A percentile compares a stretch with the other conserved stretches of the same genome.
phyloP scores from a whole-genome alignment of 30 jellyfish, hydroid and myxozoan genomes.

The Calvadosia cruxmelitensis region DNA sequence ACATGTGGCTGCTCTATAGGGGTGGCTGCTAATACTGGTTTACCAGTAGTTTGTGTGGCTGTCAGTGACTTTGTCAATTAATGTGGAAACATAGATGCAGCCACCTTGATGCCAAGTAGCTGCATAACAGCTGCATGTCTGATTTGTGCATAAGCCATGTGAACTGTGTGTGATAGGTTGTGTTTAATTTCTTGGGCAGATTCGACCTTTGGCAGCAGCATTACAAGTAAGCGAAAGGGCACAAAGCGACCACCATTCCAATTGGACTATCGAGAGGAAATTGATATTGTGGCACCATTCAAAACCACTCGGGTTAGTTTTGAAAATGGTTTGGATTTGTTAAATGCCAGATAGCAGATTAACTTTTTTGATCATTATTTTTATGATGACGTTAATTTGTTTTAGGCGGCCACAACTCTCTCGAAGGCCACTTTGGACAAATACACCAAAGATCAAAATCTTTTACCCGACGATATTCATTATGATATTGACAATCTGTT shows the following conservation, averaged over 20 bases:
- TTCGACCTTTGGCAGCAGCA: not conserved
- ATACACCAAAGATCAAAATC: constrained; percentile 31
- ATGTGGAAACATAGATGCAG: no score
- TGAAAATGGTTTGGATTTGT: not conserved
- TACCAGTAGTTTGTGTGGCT: no score
- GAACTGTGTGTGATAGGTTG: no score
- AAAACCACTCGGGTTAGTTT: not conserved
- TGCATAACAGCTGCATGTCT: no score
- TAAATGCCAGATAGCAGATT: not conserved
- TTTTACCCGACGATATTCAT: constrained; percentile 81
- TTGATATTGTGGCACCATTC: not conserved
- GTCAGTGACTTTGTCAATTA: no score
- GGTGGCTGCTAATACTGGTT: no score
- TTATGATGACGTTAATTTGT: not conserved
- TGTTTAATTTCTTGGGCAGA: not conserved
- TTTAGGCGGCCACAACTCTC: constrained; percentile 67
- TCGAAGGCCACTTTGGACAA: constrained; percentile 49
- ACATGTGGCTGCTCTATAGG: no score
- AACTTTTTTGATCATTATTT: not conserved
- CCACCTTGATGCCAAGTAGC: no score
- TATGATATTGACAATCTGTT: constrained; percentile 56
- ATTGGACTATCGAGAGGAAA: not conserved
- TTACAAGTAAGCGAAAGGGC: not conserved
- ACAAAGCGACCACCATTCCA: not conserved
- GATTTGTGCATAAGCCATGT: no score